Conservation (phyloP, 2,113 vertebrate genomes). For the Cyphomyrus discorhynchus region DNA sequence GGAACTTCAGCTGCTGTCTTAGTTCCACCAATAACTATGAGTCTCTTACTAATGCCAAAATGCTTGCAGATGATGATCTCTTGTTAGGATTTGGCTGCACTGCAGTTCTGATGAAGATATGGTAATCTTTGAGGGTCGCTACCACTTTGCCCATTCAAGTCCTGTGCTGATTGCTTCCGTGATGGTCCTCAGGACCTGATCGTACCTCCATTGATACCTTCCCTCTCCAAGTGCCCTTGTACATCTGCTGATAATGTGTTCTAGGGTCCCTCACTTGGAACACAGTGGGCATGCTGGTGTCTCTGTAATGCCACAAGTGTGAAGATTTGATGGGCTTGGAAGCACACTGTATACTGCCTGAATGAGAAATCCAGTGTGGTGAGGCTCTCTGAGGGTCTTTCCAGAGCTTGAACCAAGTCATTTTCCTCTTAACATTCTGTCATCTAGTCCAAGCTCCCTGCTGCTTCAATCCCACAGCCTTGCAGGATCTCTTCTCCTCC, state of each 20-base stretch:
- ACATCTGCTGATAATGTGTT: not conserved
- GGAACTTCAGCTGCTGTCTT: conserved; percentile 21
- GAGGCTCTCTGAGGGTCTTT: not conserved
- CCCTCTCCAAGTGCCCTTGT: not conserved
- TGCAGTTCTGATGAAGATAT: conserved; percentile 3
- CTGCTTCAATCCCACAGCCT: not conserved
- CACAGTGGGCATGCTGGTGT: not conserved
- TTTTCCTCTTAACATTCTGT: not conserved
- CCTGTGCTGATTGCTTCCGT: conserved; percentile 14
- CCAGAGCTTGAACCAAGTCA: not conserved
- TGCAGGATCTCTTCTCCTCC: not conserved
- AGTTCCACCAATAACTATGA: conserved; percentile 28
- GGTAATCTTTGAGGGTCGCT: not conserved
- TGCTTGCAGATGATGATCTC: not conserved
- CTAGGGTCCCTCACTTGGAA: not conserved
- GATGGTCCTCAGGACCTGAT: conserved; percentile 7
- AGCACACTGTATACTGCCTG: not conserved
- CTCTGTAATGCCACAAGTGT: not conserved
- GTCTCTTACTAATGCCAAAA: conserved; percentile 18
- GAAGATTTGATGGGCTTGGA: not conserved
- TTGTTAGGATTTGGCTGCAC: not conserved
- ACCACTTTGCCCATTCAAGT: not conserved
- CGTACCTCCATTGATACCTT: not conserved
- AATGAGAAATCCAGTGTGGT: not conserved
- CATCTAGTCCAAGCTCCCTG: not conserved